Evolutionary conservation across 2,113 vertebrate genomes (phyloP), one percentile per base, ranked within the genome.

Genomic region (Oncorhynchus clarkii): DNA sequence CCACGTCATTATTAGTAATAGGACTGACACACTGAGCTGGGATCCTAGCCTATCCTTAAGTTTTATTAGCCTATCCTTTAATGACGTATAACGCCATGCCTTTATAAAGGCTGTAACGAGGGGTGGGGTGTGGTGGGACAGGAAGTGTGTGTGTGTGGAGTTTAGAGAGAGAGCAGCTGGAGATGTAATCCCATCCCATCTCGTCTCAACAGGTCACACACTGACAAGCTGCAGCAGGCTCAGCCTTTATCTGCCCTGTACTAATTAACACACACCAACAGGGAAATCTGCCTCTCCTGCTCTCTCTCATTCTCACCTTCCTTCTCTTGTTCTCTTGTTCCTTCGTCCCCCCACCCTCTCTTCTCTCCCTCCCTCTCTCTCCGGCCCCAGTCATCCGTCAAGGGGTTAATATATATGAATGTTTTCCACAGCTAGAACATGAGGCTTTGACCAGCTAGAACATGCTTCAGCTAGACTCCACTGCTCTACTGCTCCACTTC

Each of bases 191-290:
- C 14, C 49, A 91, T 92, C 87, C 49, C 49, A 51, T 16, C 49
- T 86, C 49, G 84, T 89, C 86, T 91, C 91, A 88, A 82, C 87
- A 89, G 92, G 92, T 92, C 90, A 91, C 73, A 81, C 82, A n/a
- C 59, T 89, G 86, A 90, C 92, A 91, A 89, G 91, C 88, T 88
- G 82, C 49, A 87, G 90, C 91, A 91, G 81, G 91, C 85, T 87
- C 91, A 91, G 81, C 90, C 85, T 87, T 81, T 79, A 78, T 88
- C 85, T 86, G 82, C 85, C 85, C 81, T 20, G 74, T 75, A 78
- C 82, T 88, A 90, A 93, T 93, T 92, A 93, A 85, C 88, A 83
- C 83, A 80, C 83, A 82, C 82, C 89, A 86, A 75, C 78, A 79
- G 86, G 89, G 87, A 89, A 87, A 89, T 90, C 78, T 84, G 69